A percentile compares a stretch with the other conserved stretches of the same genome.
Conservation (phyloP, 2,113 vertebrate genomes). For the Meriones unguiculatus region DNA sequence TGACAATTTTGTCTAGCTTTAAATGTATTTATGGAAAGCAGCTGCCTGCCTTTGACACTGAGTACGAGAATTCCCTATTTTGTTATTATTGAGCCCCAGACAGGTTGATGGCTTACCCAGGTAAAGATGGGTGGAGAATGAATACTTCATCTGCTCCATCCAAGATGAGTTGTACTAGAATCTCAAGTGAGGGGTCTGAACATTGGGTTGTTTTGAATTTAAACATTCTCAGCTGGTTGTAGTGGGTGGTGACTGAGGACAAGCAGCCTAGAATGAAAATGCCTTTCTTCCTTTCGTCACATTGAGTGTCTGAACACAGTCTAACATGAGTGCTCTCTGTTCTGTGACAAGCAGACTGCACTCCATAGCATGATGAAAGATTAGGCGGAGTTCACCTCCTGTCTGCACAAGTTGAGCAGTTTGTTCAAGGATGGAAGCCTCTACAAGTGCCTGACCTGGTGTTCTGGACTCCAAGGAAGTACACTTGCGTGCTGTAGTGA, state of each 20-base stretch:
- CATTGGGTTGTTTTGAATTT: background rate
- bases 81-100: background rate
- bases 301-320: background rate
- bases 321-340: background rate
- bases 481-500: background rate
- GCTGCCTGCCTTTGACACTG: background rate
- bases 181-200: background rate
- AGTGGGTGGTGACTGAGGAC: background rate
- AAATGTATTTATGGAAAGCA: background rate
- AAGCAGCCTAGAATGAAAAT: background rate
- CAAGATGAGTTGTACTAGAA: background rate
- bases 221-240: background rate
- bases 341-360: background rate
- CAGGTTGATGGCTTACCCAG: background rate
- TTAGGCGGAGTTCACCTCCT: background rate
- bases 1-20: background rate
- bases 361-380: background rate
- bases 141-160: background rate
- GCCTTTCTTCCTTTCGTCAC: background rate
- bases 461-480: slow-evolving; percentile 58
- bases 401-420: background rate
- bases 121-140: background rate
- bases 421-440: slow-evolving; percentile 18
- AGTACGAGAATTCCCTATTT: background rate
- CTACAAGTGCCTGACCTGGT: background rate